phyloP scores from a whole-genome alignment of 2,797 vertebrate species.

The Myripristis jacobus region DNA sequence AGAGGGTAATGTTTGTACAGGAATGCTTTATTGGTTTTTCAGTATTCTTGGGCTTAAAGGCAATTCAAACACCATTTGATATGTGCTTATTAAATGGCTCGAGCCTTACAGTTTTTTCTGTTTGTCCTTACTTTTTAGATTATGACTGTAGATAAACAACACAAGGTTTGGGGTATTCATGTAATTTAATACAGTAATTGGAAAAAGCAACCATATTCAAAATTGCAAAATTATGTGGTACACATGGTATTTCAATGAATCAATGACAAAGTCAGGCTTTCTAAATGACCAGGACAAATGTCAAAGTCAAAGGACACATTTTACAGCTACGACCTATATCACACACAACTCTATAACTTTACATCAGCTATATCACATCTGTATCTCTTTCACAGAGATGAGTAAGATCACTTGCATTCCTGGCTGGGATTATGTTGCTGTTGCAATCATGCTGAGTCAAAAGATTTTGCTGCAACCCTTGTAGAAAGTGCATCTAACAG shows the following conservation, averaged over 20 bases:
- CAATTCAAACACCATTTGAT: neutral
- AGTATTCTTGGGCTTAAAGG: slow-evolving; percentile 8
- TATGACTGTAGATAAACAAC: neutral
- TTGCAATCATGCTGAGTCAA: neutral
- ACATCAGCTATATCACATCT: too few relatives aligned
- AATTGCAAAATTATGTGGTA: too few relatives aligned
- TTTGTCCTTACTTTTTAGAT: neutral
- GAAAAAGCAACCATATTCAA: too few relatives aligned
- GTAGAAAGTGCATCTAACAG: neutral
- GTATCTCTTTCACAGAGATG: neutral
- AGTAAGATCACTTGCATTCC: neutral
- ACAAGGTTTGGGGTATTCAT: too few relatives aligned
- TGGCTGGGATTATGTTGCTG: neutral
- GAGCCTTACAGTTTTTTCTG: neutral
- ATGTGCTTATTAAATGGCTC: slow-evolving; percentile 44
- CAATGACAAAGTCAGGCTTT: too few relatives aligned
- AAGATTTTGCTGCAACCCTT: neutral
- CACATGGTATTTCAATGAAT: too few relatives aligned
- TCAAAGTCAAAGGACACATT: neutral
- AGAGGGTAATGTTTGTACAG: slow-evolving; percentile 35
- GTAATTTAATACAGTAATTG: too few relatives aligned
- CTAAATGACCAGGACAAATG: too few relatives aligned
- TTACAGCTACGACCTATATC: neutral
- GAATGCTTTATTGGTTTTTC: slow-evolving; percentile 29
- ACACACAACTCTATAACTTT: neutral